Evolutionary conservation across 2,888 invertebrate genomes (phyloP).

Genomic region (Machimus atricapillus): DNA sequence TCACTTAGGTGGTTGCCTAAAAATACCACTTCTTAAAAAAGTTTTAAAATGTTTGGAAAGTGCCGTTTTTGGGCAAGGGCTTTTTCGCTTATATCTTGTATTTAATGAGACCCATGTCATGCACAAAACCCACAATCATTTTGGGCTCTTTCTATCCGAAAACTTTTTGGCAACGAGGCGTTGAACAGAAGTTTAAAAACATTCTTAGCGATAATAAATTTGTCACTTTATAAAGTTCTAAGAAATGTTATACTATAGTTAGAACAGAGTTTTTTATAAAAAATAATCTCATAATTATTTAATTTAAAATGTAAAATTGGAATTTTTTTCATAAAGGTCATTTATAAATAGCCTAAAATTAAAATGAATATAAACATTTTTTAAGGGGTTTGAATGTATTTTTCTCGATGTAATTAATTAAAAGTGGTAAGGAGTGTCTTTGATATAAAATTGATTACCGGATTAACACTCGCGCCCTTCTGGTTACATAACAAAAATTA

Average conservation of each 20-base stretch:
- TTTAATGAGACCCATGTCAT: background rate
- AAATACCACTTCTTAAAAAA: background rate
- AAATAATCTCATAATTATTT: no score
- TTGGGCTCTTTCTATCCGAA: background rate
- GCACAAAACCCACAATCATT: background rate
- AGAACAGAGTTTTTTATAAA: no score
- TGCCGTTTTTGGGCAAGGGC: background rate
- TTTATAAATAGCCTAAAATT: no score
- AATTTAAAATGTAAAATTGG: no score
- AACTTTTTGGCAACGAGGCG: background rate
- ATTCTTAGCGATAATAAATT: background rate
- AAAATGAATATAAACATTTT: no score
- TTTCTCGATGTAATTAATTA: background rate
- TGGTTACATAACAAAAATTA: background rate
- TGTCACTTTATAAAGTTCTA: background rate
- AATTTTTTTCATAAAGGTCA: no score
- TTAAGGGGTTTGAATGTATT: no score
- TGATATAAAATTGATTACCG: background rate
- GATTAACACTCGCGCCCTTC: background rate
- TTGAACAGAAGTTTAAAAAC: background rate
- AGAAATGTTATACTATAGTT: background rate
- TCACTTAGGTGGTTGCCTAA: background rate
- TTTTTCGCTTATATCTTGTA: background rate
- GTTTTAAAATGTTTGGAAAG: background rate
- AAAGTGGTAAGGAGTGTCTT: background rate